Conservation (phyloP, 2,113 vertebrate species). For the Ammodytes dubius region DNA sequence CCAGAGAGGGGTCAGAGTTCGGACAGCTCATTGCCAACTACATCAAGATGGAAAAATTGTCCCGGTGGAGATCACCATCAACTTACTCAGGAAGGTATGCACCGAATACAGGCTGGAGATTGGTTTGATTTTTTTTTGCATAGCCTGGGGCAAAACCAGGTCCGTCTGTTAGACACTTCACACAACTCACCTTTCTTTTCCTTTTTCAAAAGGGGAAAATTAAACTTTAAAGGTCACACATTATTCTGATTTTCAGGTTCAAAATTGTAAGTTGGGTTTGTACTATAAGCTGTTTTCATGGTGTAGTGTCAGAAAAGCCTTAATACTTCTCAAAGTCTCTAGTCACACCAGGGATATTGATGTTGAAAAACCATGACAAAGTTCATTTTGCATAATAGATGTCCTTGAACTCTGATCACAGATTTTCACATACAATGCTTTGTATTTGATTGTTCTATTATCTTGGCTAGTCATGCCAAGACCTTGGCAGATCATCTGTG, state of each 20-base stretch:
- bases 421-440: not conserved
- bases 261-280: too few relatives aligned
- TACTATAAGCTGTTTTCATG: too few relatives aligned
- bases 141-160: not conserved
- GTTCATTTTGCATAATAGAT: too few relatives aligned
- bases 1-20: conserved; percentile 89
- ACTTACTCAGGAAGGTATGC: conserved; percentile 92
- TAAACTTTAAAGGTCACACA: not conserved
- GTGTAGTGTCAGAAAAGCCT: too few relatives aligned
- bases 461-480: not conserved
- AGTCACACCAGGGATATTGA: too few relatives aligned
- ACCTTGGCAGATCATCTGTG: not conserved
- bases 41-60: conserved; percentile 97
- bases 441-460: not conserved
- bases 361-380: too few relatives aligned
- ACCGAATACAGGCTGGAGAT: not conserved
- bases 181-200: not conserved
- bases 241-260: too few relatives aligned
- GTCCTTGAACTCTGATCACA: not conserved
- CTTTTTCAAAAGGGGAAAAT: not conserved
- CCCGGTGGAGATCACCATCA: conserved; percentile 97
- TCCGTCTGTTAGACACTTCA: not conserved
- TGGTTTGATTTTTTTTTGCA: not conserved
- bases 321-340: too few relatives aligned
- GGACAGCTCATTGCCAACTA: conserved; percentile 94